A percentile compares a stretch with the other conserved stretches of the same genome.
These are phyloP conservation scores for Wiebesia pumilae DNA, from an alignment of 1,140 invertebrate species.

Conservation along the genomic window DNA sequence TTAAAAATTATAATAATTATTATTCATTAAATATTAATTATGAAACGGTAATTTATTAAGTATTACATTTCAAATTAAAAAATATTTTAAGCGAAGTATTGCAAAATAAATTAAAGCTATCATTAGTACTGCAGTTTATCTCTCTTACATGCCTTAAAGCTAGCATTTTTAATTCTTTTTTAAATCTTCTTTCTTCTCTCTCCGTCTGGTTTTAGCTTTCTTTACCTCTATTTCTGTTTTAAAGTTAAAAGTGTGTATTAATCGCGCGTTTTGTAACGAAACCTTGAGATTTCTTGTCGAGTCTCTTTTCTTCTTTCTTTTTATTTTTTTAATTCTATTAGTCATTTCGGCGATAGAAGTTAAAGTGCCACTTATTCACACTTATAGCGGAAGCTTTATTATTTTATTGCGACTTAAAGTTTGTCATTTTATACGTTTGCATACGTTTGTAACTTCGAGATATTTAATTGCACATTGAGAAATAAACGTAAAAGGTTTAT, in stretches of 20 bases:
- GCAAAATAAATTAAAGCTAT: background rate
- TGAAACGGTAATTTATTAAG: background rate
- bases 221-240: constrained; percentile 1
- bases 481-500: constrained; percentile 27
- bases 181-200: background rate
- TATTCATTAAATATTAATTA: background rate
- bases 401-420: constrained; percentile 48
- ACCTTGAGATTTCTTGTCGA: constrained; percentile 31
- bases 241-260: constrained; percentile 44
- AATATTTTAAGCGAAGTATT: background rate
- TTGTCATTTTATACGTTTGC: constrained; percentile 41
- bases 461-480: constrained; percentile 35
- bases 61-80: background rate
- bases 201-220: background rate
- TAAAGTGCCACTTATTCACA: constrained; percentile 26
- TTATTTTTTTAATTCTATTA: background rate
- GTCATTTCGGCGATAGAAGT: background rate
- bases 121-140: background rate
- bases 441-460: background rate
- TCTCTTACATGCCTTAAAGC: background rate
- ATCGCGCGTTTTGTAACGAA: constrained; percentile 34
- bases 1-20: background rate
- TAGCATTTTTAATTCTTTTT: background rate
- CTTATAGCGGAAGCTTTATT: constrained; percentile 43
- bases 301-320: background rate